Base-by-base conservation (phyloP, 2,113 vertebrate species). In the Trogon surrucura region DNA sequence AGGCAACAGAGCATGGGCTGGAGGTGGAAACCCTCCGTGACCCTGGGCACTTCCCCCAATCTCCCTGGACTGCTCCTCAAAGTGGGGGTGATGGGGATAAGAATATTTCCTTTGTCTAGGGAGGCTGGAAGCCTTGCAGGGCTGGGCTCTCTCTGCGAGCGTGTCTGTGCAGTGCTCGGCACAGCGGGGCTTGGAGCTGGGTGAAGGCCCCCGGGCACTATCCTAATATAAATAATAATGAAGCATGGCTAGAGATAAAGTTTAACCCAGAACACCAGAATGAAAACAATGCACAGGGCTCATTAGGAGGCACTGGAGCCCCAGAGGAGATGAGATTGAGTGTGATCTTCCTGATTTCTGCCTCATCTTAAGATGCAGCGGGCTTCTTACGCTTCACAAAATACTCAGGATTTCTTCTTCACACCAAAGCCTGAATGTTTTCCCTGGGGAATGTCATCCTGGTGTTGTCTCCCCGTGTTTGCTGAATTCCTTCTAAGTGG, bases 121-220 rank as follows among this genome's bases (percentile, higher is more conserved):
- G 50, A 20, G 69, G 2, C 34, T 82, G 85, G 84, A 50, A 80
- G 91, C 60, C 44, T 32, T 3, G 80, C 71, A 82, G 94, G 91
- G 94, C 91, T 74, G 91, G 89, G 91, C 85, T 57, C 54, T 20
- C 54, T 41, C 80, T 13, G 25, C 0, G 29, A 90, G 91, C 91
- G n/a, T 89, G 91, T 93, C 94, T 89, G 94, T 86, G 85, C 94
- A 95, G 89, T 78, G 81, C 81, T 89, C 53, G 45, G 80, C 85
- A 14, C 85, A 93, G 84, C 9, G 75, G 80, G 85, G 70, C 85
- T 82, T 69, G 88, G 94, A 95, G 85, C 85, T 48, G 71, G 70
- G 60, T 56, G 81, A 81, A 32, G 75, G 85, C 80, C 91, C 91
- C 77, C 45, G 3, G 91, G 91, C 88, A 0, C 72, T 47, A 27